Conservation (phyloP, 1,140 invertebrate species). For the Drosophila eugracilis region DNA sequence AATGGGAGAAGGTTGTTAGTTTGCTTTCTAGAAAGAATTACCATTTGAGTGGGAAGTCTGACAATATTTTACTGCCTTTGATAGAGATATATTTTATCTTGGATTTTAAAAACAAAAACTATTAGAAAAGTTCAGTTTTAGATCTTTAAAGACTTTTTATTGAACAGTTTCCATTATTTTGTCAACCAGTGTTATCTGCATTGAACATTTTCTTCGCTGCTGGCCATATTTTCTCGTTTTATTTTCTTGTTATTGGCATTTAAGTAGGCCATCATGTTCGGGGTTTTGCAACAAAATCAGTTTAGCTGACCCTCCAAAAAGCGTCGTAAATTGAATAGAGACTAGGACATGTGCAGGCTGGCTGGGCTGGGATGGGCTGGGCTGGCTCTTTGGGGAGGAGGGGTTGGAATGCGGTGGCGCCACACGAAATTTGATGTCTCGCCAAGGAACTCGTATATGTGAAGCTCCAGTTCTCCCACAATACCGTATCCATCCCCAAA, state of each 20-base stretch:
- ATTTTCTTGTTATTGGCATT: conserved; percentile 10
- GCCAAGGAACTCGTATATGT: conserved; percentile 24
- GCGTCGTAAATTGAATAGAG: conserved; percentile 11
- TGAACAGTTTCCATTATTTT: conserved; percentile 3
- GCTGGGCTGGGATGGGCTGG: too few relatives aligned
- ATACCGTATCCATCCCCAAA: background rate
- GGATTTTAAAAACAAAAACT: too few relatives aligned
- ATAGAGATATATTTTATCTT: too few relatives aligned
- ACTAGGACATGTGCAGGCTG: background rate
- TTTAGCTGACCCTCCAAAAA: conserved; percentile 15
- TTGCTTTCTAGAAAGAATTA: too few relatives aligned
- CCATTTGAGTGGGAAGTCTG: too few relatives aligned
- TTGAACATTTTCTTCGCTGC: background rate
- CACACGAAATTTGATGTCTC: conserved; percentile 30
- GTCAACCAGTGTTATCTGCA: conserved; percentile 5
- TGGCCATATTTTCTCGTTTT: conserved; percentile 1
- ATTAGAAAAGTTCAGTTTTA: too few relatives aligned
- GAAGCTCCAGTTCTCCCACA: too few relatives aligned
- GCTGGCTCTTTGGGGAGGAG: background rate
- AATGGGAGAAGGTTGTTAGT: background rate
- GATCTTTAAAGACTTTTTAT: too few relatives aligned
- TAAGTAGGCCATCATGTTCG: conserved; percentile 13
- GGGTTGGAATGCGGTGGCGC: conserved; percentile 9
- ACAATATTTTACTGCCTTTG: too few relatives aligned
- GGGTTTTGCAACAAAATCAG: conserved; percentile 12